phyloP scores from a whole-genome alignment of 2,113 vertebrate species.

The Menura novaehollandiae region DNA sequence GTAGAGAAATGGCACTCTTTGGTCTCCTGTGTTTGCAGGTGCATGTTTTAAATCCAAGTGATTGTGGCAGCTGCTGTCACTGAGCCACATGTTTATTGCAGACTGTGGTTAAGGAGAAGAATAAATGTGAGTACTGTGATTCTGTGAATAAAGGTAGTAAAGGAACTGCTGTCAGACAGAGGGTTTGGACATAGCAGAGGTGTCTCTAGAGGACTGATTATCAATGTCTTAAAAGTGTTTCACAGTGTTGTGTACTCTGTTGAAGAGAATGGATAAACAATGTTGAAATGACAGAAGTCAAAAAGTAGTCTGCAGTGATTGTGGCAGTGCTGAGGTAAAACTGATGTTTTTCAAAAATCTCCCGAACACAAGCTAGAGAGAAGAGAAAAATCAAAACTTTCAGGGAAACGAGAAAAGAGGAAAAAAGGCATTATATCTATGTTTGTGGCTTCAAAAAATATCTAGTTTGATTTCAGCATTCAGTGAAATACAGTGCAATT shows the following conservation, averaged over 20 bases:
- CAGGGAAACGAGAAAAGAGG: background rate
- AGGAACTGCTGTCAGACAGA: background rate
- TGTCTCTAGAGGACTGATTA: background rate
- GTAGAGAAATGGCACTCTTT: background rate
- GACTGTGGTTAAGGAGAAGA: background rate
- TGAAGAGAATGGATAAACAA: background rate
- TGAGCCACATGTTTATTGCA: background rate
- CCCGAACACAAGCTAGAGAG: background rate
- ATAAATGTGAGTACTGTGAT: background rate
- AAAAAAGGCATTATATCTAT: background rate
- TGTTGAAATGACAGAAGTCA: background rate
- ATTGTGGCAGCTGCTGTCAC: background rate
- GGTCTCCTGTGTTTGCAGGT: background rate
- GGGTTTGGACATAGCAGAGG: fast-evolving
- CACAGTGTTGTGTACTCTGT: background rate
- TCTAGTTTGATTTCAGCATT: background rate
- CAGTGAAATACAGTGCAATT: background rate
- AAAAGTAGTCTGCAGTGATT: background rate
- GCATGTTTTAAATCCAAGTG: background rate
- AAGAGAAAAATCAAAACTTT: background rate
- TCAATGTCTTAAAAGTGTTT: background rate
- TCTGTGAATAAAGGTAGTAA: background rate
- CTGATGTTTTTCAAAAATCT: background rate
- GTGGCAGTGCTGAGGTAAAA: background rate
- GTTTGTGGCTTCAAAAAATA: background rate